Base-by-base conservation (phyloP, 2,888 invertebrate genomes). In the Hecatera dysodea region DNA sequence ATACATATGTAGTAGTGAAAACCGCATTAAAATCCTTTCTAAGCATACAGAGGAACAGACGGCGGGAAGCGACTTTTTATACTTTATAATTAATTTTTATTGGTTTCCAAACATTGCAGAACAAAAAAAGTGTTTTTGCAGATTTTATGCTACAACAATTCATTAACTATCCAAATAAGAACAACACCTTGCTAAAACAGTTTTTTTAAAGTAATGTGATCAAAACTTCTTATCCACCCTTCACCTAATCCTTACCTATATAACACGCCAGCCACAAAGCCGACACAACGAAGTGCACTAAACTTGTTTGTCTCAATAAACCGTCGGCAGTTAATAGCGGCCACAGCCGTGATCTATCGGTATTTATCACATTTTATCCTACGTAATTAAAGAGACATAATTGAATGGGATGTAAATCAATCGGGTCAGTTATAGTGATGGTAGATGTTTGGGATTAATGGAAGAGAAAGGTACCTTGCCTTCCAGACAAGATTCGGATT, bases 291-390 rank as follows among this genome's bases (percentile, higher is more conserved):
- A 62, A 71, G 79, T 75, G 83, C 83, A 85, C 72, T 86, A 86
- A 85, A 86, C 85, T 75, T 85, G 87, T 87, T 86, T 83, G 83
- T 87, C 80, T 83, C 81, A 67, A 86, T 88, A 88, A 86, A 87
- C 80, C 74, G 56, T 61, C 70, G 65, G 48, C 76, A 80, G 75
- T 83, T 88, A 87, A 87, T 86, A 80, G 79, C 75, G 57, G 72
- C 72, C 29, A 60, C 73, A 74, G 42, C 27, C 69, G 86, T 87
- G 85, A 84, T 80, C 85, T 87, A 87, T 85, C 80, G 80, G 75
- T 70, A 71, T 72, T 85, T 77, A 84, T 79, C 68, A 67, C 67
- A 70, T 75, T 85, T 79, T 80, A 86, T 79, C 72, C 62, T 61
- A 67, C 60, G 67, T 85, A 85, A 85, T 84, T 80, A 83, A 73